A percentile compares a stretch with the other conserved stretches of the same genome.
phyloP scores from a whole-genome alignment of 1,140 invertebrate species.

The Bombus turneri region DNA sequence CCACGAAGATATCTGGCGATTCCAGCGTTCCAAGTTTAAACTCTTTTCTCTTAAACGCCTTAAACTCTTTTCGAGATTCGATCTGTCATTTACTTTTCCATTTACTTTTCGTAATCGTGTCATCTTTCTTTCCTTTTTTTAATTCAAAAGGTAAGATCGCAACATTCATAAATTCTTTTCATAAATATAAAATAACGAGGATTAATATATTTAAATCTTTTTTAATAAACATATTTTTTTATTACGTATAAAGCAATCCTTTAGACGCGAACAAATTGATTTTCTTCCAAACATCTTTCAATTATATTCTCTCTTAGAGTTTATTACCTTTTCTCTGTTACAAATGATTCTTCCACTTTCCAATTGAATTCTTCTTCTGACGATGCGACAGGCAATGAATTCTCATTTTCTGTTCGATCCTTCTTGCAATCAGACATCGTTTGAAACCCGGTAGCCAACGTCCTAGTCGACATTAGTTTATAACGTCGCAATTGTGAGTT shows the following conservation, averaged over 20 bases:
- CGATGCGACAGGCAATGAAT: neutral
- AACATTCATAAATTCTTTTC: too few species aligned
- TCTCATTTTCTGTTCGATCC: neutral
- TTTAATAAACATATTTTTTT: neutral
- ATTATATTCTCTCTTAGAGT: neutral
- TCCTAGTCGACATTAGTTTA: slow-evolving; percentile 7
- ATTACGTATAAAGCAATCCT: neutral
- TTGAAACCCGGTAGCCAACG: neutral
- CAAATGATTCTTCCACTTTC: neutral
- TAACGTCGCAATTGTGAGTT: slow-evolving; percentile 27
- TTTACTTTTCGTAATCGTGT: neutral
- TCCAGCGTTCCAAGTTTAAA: neutral
- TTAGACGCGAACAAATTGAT: neutral
- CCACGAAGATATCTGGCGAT: neutral
- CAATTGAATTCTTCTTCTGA: neutral
- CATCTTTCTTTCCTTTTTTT: too few species aligned
- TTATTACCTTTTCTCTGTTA: neutral
- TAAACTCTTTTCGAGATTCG: neutral
- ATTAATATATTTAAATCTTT: too few species aligned
- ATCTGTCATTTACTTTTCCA: neutral
- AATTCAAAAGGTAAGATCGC: too few species aligned
- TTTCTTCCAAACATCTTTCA: neutral
- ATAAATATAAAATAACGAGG: too few species aligned
- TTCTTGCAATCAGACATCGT: neutral
- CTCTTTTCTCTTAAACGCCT: neutral